Evolutionary conservation across 1,140 invertebrate genomes (phyloP), one percentile per base, ranked within the genome.

Genomic region (Drosophila lacteicornis): DNA sequence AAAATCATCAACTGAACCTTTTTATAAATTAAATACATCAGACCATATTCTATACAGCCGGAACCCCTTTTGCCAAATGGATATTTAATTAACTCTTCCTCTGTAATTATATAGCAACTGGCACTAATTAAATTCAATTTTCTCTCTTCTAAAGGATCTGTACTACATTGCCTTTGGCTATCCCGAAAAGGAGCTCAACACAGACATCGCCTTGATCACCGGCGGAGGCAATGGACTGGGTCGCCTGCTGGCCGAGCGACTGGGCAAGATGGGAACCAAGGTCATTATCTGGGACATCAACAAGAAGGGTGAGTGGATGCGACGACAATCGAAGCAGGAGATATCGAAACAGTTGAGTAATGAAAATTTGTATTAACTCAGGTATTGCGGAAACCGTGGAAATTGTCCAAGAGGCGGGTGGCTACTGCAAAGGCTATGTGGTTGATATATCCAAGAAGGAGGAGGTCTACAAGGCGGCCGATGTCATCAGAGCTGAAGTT

Each of bases 241-340:
- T 9, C 94, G 96, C 59, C 93, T 98, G n/a, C 94, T 99, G 67
- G 96, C 97, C 4, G 92, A 96, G 36, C 94, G 96, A 77, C 94
- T 99, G 55, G 96, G 97, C 0, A 94, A 96, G 80, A 94, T 97
- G 42, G 97, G 97, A 62, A 96, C 96, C 70, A 95, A 94, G 46
- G 94, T 99, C 46, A 95, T 99, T 8, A 93, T 98, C 46, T 99
- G 97, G 97, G 98, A 99, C 92, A 96, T 99, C 47, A 98, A 99
- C 92, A 94, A 96, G 93, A 92, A 94, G 93, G 96, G 97, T 96
- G 75, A 94, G 94, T 93, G 22, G 50, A 49, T 50, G 27, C 30
- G 17, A 38, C 42, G 11, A 15, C 13, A 19, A 19, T 7, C 38
- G 4, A 19, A n/a, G 27, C 13, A 15, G 17, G 38, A 33, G 12